These are phyloP conservation scores for Hesperia comma DNA, from an alignment of 2,888 invertebrate species.

Conservation along the genomic window DNA sequence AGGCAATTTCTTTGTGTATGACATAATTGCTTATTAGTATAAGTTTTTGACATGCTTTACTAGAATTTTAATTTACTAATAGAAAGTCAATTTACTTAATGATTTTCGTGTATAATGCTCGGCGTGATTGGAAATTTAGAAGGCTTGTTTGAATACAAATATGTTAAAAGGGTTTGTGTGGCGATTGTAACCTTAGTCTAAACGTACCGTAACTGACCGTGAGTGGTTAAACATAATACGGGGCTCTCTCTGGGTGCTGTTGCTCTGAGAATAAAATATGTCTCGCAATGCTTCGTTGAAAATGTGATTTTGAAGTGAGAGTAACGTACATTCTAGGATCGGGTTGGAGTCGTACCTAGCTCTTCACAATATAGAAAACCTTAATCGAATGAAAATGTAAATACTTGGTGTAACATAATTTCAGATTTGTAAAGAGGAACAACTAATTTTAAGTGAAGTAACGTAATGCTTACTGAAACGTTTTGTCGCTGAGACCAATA, in stretches of 20 bases:
- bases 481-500: conserved; percentile 46
- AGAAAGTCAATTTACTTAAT: too few relatives aligned
- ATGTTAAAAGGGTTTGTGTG: too few relatives aligned
- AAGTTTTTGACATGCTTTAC: too few relatives aligned
- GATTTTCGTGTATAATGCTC: too few relatives aligned
- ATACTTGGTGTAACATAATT: conserved; percentile 40
- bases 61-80: too few relatives aligned
- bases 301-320: conserved; percentile 13
- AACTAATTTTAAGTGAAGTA: conserved; percentile 69
- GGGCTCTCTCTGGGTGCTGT: neutral
- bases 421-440: conserved; percentile 77
- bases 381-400: conserved; percentile 8
- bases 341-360: neutral
- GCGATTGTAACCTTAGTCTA: neutral
- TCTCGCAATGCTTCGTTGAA: conserved; percentile 24
- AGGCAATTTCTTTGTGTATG: too few relatives aligned
- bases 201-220: too few relatives aligned
- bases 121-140: too few relatives aligned
- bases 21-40: too few relatives aligned
- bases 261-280: neutral
- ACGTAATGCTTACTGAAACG: conserved; percentile 41
- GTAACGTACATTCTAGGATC: neutral
- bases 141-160: neutral
- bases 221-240: neutral
- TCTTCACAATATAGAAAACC: neutral